These are phyloP conservation scores for Nemapogon koenigi DNA, from an alignment of 2,888 invertebrate genomes.

Conservation along the genomic window DNA sequence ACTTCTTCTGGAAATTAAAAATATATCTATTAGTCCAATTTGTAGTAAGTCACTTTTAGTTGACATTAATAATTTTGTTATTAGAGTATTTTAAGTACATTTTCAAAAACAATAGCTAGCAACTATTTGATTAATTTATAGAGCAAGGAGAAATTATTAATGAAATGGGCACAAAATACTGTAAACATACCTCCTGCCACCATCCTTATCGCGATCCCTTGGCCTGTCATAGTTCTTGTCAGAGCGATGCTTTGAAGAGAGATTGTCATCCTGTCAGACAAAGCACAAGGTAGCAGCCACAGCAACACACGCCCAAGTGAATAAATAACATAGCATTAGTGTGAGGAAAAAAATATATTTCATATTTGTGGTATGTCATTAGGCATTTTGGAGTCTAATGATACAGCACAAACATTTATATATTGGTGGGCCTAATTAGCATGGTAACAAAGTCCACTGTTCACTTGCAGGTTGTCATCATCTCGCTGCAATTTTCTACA, in stretches of 20 bases:
- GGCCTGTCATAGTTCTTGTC: slow-evolving; percentile 63
- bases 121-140: too few species aligned
- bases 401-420: not conserved
- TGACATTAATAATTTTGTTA: not conserved
- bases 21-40: slow-evolving; percentile 1
- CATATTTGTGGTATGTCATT: not conserved
- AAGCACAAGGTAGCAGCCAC: slow-evolving; percentile 67
- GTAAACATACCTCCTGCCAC: slow-evolving; percentile 37
- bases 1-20: slow-evolving; percentile 32
- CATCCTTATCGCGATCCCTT: slow-evolving; percentile 50
- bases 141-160: too few species aligned
- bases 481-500: slow-evolving; percentile 61
- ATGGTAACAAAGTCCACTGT: too few species aligned
- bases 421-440: not conserved
- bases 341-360: slow-evolving; percentile 15
- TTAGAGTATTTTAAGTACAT: not conserved
- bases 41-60: slow-evolving; percentile 4
- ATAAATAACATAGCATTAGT: slow-evolving; percentile 64
- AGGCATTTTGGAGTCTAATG: not conserved
- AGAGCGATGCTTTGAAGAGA: slow-evolving; percentile 61
- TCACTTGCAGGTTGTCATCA: too few species aligned
- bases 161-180: not conserved
- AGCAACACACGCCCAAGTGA: slow-evolving; percentile 66
- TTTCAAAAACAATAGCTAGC: not conserved
- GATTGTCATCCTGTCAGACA: slow-evolving; percentile 66